Evolutionary conservation across 2,888 invertebrate genomes (phyloP).

Genomic region (Chymomyza procnemis): DNA sequence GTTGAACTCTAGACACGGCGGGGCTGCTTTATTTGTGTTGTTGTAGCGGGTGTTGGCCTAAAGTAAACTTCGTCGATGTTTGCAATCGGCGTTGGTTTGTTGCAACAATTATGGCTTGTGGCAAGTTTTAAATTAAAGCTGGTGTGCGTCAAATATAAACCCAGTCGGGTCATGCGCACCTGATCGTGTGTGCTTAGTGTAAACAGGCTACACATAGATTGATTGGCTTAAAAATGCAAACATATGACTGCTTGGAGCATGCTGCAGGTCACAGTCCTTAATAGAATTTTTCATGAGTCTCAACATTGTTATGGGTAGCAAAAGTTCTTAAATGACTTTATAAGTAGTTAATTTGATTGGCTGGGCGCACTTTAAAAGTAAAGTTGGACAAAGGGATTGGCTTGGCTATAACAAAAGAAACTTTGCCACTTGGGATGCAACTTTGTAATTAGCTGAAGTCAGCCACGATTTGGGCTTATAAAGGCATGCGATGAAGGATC

Average conservation of each 20-base stretch:
- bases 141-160: constrained; percentile 72
- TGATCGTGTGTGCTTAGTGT: constrained; percentile 32
- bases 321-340: constrained; percentile 66
- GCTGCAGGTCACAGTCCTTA: constrained; percentile 30
- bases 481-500: not conserved
- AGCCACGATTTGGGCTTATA: not conserved
- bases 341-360: constrained; percentile 70
- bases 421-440: not conserved
- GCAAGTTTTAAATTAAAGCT: constrained; percentile 69
- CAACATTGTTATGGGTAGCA: constrained; percentile 38
- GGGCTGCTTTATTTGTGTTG: constrained; percentile 33
- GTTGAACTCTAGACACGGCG: not conserved
- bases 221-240: constrained; percentile 67
- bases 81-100: constrained; percentile 18
- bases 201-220: constrained; percentile 53
- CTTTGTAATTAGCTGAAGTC: not conserved
- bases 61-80: constrained; percentile 37
- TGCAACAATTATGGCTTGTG: constrained; percentile 63
- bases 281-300: constrained; percentile 67
- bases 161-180: constrained; percentile 16
- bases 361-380: constrained; percentile 1
- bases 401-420: not conserved
- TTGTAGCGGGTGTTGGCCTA: constrained; percentile 56
- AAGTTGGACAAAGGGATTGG: not conserved
- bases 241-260: constrained; percentile 42